These are phyloP conservation scores for Ploceus nigricollis DNA, from an alignment of 2,113 vertebrate species.

Conservation along the genomic window DNA sequence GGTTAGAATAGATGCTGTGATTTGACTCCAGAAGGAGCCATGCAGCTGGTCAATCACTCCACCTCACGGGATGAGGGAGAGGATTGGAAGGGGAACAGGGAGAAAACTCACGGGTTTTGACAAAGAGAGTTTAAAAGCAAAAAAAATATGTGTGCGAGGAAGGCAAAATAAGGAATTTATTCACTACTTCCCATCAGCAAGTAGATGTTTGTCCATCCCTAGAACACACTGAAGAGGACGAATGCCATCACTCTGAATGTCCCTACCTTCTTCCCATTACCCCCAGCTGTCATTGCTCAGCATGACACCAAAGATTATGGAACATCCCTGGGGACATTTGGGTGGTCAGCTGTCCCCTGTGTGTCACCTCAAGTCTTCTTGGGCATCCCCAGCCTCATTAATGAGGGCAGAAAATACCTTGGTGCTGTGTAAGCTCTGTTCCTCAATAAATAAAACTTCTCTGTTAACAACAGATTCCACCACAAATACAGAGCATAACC, in stretches of 20 bases:
- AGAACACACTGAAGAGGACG: background rate
- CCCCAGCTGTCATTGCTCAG: fast-evolving
- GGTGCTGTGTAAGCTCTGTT: background rate
- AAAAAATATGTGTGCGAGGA: fast-evolving
- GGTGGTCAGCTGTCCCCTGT: background rate
- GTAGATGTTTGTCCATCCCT: background rate
- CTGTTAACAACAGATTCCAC: background rate
- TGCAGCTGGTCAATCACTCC: fast-evolving
- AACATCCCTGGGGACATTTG: background rate
- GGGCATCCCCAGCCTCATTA: fast-evolving
- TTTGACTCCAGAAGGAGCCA: background rate
- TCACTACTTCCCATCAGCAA: fast-evolving
- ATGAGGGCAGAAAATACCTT: fast-evolving
- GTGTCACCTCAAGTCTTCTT: background rate
- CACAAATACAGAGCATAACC: background rate
- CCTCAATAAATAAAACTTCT: background rate
- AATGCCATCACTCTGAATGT: fast-evolving
- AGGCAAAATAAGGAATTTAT: background rate
- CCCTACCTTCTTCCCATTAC: background rate
- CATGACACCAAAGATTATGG: fast-evolving
- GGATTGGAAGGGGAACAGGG: background rate
- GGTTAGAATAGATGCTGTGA: background rate
- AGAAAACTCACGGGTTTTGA: fast-evolving
- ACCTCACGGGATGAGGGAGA: fast-evolving
- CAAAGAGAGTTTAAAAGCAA: background rate